Evolutionary conservation across 2,888 invertebrate genomes (phyloP), one percentile per base, ranked within the genome.

Genomic region (Mechanitis messenoides): DNA sequence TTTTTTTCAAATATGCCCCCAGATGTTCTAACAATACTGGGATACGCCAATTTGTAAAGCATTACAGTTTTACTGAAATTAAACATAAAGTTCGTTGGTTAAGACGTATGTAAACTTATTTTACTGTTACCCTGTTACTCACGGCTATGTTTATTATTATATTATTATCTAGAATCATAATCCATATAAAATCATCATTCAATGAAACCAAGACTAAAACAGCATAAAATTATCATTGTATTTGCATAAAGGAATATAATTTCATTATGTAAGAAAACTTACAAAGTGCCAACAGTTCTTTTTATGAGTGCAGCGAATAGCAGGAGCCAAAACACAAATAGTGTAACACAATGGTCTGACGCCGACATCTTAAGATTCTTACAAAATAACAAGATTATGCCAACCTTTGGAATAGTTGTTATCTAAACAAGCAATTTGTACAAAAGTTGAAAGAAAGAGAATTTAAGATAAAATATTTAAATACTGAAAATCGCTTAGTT

Each of bases 241-340:
- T 9, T 42, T 9, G 2, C 1, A 42, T 42, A 9, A 2, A 4
- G 7, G 42, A 7, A 42, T n/a, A 47, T 20, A 47, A 47, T 28
- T 47, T 11, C n/a, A 47, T 28, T 47, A 20, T 47, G 12, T 50
- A 50, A 50, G 50, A 50, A 50, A 50, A 31, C 50, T 50, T 31
- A 31, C 9, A 50, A 50, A 50, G 31, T 31, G 7, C 1, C 7
- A 31, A 50, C 61, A 72, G 68, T 69, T 70, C 72, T 71, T 70
- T 72, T 71, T 69, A 70, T 59, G 68, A 74, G 72, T 73, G 72
- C 74, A 74, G 83, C 81, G 80, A 83, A 69, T 65, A 69, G 62
- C 70, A 69, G 73, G 67, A 74, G 86, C 85, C 86, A 86, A 86
- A 84, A 85, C 85, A 85, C 82, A 84, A 85, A 85, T 82, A 70